Conservation (phyloP, 2,888 invertebrate genomes). For the Noctua janthina region DNA sequence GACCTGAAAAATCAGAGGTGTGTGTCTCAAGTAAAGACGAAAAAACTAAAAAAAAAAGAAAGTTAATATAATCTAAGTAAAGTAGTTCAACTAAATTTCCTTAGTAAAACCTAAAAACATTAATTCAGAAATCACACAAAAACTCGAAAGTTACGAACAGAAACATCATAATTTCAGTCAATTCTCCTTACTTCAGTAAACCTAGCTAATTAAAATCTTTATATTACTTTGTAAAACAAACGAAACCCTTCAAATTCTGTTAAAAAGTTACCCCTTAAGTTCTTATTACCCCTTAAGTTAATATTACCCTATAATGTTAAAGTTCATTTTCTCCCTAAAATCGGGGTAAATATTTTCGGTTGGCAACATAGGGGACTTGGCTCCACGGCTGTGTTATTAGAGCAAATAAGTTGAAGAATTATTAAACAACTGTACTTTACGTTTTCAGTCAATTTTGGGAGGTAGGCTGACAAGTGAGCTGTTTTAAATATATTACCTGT, state of each 20-base stretch:
- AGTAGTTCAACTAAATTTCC: neutral
- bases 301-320: conserved; percentile 48
- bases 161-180: conserved; percentile 16
- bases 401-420: conserved; percentile 65
- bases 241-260: conserved; percentile 51
- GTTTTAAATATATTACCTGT: conserved; percentile 35
- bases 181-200: conserved; percentile 12
- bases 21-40: too few species aligned
- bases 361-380: conserved; percentile 52
- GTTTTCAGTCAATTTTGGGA: conserved; percentile 34
- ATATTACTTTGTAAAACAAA: conserved; percentile 62
- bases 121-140: conserved; percentile 7
- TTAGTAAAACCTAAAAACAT: neutral
- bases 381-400: conserved; percentile 56
- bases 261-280: conserved; percentile 42
- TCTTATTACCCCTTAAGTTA: conserved; percentile 32
- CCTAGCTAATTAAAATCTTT: conserved; percentile 63
- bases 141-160: conserved; percentile 18
- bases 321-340: conserved; percentile 46
- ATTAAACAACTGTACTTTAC: conserved; percentile 56
- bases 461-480: conserved; percentile 4
- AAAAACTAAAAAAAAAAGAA: too few species aligned
- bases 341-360: conserved; percentile 64
- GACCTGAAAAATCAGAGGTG: too few species aligned
- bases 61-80: neutral